These are phyloP conservation scores for Capromys pilorides DNA, from an alignment of 2,797 vertebrate genomes.

Conservation along the genomic window DNA sequence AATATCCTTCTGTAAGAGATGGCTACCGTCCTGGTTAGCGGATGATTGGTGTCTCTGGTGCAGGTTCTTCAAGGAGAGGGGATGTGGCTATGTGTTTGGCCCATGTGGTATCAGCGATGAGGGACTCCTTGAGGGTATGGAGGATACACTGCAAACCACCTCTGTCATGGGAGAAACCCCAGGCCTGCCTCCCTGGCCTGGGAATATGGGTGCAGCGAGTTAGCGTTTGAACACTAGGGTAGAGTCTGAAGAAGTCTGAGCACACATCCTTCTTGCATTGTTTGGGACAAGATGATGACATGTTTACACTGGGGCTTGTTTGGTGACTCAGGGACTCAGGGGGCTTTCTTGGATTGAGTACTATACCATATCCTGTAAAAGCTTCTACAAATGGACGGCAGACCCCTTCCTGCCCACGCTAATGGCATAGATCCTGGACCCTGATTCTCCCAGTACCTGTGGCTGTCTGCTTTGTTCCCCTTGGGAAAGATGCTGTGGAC, in stretches of 20 bases:
- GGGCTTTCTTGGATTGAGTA: not conserved
- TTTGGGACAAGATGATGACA: accelerated
- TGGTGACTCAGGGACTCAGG: not conserved
- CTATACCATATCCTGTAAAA: not conserved
- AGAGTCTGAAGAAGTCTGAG: not conserved
- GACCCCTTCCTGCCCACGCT: not conserved
- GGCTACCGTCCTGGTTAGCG: not conserved
- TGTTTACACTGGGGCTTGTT: not conserved
- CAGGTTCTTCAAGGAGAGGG: not conserved
- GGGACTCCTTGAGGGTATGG: not conserved
- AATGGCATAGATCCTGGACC: too few relatives aligned
- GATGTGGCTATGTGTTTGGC: not conserved
- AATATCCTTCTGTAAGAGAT: not conserved
- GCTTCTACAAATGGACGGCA: not conserved
- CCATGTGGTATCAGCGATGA: not conserved
- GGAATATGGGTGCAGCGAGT: accelerated
- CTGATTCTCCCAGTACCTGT: not conserved
- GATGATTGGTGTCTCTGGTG: not conserved
- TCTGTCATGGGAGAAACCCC: not conserved
- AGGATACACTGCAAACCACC: not conserved
- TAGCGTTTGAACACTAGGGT: accelerated
- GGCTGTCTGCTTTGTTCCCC: not conserved
- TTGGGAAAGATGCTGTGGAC: not conserved
- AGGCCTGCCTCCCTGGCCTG: not conserved
- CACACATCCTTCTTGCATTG: accelerated